Evolutionary conservation across 1,140 invertebrate species (phyloP).

Genomic region (Aphelinus atriplicis): DNA sequence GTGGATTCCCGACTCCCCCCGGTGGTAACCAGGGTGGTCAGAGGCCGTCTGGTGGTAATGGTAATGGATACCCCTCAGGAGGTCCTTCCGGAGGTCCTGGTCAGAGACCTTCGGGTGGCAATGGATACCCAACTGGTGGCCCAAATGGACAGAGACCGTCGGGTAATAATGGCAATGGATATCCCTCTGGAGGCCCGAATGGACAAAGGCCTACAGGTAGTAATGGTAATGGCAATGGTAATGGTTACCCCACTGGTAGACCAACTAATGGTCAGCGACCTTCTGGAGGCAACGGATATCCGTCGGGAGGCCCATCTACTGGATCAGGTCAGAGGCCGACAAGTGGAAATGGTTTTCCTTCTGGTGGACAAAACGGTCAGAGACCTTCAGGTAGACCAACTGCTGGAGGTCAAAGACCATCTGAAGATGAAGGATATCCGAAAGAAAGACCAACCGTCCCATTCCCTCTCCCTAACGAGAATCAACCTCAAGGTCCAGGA

Average conservation of each 20-base stretch:
- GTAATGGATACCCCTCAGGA: conserved; percentile 21
- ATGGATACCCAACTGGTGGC: conserved; percentile 40
- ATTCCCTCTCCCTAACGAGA: conserved; percentile 29
- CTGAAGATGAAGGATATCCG: conserved; percentile 49
- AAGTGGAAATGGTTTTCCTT: background rate
- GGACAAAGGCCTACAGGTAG: conserved; percentile 47
- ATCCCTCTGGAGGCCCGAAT: conserved; percentile 29
- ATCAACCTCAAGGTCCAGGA: conserved; percentile 5
- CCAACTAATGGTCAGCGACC: conserved; percentile 16
- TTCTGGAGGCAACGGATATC: conserved; percentile 28
- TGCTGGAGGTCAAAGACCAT: conserved; percentile 14
- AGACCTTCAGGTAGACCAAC: conserved; percentile 1
- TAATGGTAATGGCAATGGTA: background rate
- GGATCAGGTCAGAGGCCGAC: conserved; percentile 27
- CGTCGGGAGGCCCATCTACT: background rate
- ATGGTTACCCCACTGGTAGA: conserved; percentile 16
- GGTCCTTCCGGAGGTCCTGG: conserved; percentile 26
- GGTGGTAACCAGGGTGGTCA: conserved; percentile 9
- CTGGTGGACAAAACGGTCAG: too few species aligned
- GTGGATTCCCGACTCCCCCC: conserved; percentile 28
- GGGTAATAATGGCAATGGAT: conserved; percentile 12
- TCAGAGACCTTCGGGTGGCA: conserved; percentile 25
- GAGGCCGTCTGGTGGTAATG: conserved; percentile 25
- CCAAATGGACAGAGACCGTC: conserved; percentile 32
- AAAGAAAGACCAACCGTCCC: conserved; percentile 36